Evolutionary conservation across 2,113 vertebrate species (phyloP), one percentile per base, ranked within the genome.

Genomic region (Regulus satrapa): DNA sequence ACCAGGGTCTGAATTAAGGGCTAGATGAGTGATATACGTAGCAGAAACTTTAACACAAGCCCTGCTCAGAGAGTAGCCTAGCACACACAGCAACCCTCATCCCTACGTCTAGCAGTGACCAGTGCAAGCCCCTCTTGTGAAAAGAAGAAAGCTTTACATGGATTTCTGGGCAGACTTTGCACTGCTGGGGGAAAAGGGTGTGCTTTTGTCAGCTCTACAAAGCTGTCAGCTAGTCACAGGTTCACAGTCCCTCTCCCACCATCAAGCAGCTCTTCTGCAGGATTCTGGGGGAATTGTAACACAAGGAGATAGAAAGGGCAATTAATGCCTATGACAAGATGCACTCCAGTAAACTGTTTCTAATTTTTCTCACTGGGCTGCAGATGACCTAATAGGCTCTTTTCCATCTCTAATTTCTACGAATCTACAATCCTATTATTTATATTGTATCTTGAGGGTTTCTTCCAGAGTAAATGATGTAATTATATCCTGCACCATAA

Each of bases 331-430:
- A 12, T 49, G 72, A 90, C 63, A 93, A 92, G 79, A 95, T 43
- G 82, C 69, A 89, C 88, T 92, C 76, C 73, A 95, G 73, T 32
- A 96, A 94, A 75, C 80, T 71, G 76, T 63, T 94, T 63, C 75
- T 82, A 84, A 85, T 94, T 95, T 90, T 81, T 88, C 92, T 96
- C 91, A 58, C 77, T 85, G 36, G 89, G 79, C 51, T 77, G 45
- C 77, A 85, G 85, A 79, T 95, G 91, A 95, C 92, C 91, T 97
- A 94, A 95, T 94, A 93, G 90, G 92, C 90, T 94, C 73, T 96
- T 93, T 92, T 93, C 92, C 88, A 86, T 93, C 93, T 96, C 75
- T 93, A 93, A 96, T 96, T 97, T 96, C 96, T 95, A 90, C 81
- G 94, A 96, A 92, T 95, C 76, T 95, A 72, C 92, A 96, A 81